Evolutionary conservation across 2,797 vertebrate genomes (phyloP).

Genomic region (Eulemur mongoz): DNA sequence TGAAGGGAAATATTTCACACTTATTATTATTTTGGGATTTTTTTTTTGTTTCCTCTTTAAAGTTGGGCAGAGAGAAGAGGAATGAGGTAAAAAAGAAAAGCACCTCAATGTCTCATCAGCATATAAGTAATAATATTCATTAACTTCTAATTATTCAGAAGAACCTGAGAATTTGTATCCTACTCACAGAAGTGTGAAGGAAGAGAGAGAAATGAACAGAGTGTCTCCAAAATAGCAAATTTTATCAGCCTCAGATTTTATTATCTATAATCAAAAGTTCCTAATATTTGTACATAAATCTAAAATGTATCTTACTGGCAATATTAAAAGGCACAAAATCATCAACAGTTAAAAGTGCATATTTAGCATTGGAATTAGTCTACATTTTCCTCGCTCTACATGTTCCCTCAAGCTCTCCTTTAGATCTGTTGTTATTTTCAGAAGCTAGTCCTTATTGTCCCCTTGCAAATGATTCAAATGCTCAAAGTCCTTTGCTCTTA

Average conservation of each 20-base stretch:
- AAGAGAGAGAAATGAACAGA: not conserved
- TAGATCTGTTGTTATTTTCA: not conserved
- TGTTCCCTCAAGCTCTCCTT: not conserved
- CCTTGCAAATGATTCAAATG: fast-evolving
- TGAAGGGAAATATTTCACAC: not conserved
- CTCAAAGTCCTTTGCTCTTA: not conserved
- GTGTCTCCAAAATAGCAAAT: not conserved
- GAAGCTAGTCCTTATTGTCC: not conserved
- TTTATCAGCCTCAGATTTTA: not conserved
- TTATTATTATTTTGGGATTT: not conserved
- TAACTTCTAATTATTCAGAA: not conserved
- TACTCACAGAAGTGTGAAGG: not conserved
- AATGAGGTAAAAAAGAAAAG: not conserved
- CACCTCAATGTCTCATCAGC: not conserved
- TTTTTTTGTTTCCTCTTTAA: not conserved
- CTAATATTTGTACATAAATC: not conserved
- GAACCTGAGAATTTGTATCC: not conserved
- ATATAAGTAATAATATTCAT: not conserved
- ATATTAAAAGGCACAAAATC: not conserved
- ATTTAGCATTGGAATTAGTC: not conserved
- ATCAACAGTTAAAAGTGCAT: not conserved
- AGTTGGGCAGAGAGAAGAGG: not conserved
- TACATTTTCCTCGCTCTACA: not conserved
- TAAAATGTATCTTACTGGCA: not conserved
- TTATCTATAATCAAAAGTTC: not conserved